Percentiles rank a stretch among this genome's conserved stretches.
These are phyloP conservation scores for Neelides folsomi DNA, from an alignment of 2,888 invertebrate genomes.

Conservation along the genomic window DNA sequence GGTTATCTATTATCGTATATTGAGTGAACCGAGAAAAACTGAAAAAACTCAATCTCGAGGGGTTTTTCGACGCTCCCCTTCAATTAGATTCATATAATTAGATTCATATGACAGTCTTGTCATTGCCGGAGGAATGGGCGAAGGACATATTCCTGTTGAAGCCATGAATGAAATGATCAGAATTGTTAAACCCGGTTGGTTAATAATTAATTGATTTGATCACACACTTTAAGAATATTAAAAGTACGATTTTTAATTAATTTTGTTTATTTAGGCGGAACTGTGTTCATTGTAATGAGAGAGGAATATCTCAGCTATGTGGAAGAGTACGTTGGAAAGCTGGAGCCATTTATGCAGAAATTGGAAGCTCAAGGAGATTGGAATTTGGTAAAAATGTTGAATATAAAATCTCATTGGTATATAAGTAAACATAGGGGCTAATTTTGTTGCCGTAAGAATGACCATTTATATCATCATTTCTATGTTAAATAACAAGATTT, in stretches of 20 bases:
- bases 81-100: slow-evolving; percentile 17
- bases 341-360: slow-evolving; percentile 35
- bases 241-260: neutral
- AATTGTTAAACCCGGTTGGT: slow-evolving; percentile 34
- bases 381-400: slow-evolving; percentile 25
- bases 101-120: slow-evolving; percentile 35
- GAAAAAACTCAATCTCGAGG: too few species aligned
- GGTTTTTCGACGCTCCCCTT: too few species aligned
- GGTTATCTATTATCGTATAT: too few species aligned
- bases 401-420: neutral
- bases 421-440: too few species aligned
- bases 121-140: slow-evolving; percentile 36
- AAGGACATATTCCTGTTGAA: slow-evolving; percentile 35
- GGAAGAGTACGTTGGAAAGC: slow-evolving; percentile 34
- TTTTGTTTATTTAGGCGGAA: slow-evolving; percentile 32
- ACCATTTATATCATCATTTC: too few species aligned
- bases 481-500: too few species aligned
- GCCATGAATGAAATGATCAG: slow-evolving; percentile 35
- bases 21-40: too few species aligned
- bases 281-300: slow-evolving; percentile 35
- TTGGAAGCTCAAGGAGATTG: slow-evolving; percentile 34
- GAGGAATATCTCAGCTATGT: slow-evolving; percentile 35
- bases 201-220: neutral
- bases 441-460: too few species aligned
- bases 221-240: neutral